Evolutionary conservation across 2,888 invertebrate genomes (phyloP).

Genomic region (Drosophila birchii): DNA sequence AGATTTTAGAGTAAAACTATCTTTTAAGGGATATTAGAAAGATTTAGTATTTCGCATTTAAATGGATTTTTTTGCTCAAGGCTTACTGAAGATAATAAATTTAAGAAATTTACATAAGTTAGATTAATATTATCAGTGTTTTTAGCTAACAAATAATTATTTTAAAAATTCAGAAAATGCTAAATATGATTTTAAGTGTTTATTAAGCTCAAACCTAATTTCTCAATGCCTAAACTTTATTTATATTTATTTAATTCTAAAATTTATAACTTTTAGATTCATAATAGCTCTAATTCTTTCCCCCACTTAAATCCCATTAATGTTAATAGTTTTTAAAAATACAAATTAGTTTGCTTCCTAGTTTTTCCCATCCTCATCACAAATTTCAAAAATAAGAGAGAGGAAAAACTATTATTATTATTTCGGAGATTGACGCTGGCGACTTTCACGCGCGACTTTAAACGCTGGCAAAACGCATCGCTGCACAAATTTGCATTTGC

Average conservation of each 20-base stretch:
- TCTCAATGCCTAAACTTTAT: background rate
- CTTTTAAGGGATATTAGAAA: too few relatives aligned
- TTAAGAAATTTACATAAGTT: background rate
- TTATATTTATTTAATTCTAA: background rate
- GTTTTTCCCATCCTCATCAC: background rate
- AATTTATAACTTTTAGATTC: background rate
- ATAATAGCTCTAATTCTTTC: background rate
- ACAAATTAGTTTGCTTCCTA: background rate
- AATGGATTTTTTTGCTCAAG: background rate
- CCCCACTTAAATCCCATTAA: background rate
- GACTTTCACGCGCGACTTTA: constrained; percentile 76
- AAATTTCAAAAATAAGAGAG: background rate
- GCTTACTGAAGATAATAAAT: rapidly evolving
- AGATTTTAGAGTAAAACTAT: background rate
- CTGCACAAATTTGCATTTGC: constrained; percentile 75
- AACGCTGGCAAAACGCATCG: constrained; percentile 74
- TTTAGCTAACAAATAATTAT: background rate
- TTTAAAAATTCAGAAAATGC: background rate
- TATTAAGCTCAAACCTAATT: background rate
- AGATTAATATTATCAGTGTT: background rate
- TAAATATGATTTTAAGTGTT: background rate
- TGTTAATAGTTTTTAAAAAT: background rate
- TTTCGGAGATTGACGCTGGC: constrained; percentile 20
- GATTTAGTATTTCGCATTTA: background rate
- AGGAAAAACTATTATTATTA: constrained; percentile 42